phyloP scores from a whole-genome alignment of 2,888 invertebrate species.

The Dione juno region DNA sequence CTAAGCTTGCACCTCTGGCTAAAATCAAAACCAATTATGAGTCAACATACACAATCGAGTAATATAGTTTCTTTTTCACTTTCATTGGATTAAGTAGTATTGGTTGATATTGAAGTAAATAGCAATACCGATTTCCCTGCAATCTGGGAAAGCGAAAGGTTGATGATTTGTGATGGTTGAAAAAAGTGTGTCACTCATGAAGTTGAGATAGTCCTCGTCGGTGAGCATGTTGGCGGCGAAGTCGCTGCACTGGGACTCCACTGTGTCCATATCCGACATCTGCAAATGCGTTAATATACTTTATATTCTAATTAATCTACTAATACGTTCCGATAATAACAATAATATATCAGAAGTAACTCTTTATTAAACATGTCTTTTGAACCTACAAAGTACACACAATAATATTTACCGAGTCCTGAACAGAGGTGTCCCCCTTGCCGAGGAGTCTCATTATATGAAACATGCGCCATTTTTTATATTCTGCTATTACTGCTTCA shows the following conservation, averaged over 20 bases:
- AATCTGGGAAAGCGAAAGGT: constrained; percentile 98
- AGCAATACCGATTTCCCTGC: constrained; percentile 94
- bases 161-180: constrained; percentile 92
- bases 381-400: not conserved
- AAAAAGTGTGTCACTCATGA: constrained; percentile 95
- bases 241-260: constrained; percentile 87
- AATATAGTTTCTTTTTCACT: constrained; percentile 26
- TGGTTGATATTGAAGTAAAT: constrained; percentile 37
- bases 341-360: not conserved
- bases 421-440: constrained; percentile 88
- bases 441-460: constrained; percentile 91
- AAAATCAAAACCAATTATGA: constrained; percentile 57
- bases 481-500: constrained; percentile 98
- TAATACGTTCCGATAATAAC: not conserved
- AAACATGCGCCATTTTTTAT: constrained; percentile 99
- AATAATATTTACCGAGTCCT: constrained; percentile 86
- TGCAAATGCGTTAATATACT: constrained; percentile 40
- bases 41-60: constrained; percentile 24
- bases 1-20: constrained; percentile 93
- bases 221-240: constrained; percentile 89
- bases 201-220: constrained; percentile 93
- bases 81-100: constrained; percentile 26
- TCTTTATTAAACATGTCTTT: not conserved
- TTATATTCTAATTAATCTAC: not conserved
- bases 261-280: constrained; percentile 87